Evolutionary conservation across 2,113 vertebrate genomes (phyloP).

Genomic region (crab-eating macaque (Macaca fascicularis)): DNA sequence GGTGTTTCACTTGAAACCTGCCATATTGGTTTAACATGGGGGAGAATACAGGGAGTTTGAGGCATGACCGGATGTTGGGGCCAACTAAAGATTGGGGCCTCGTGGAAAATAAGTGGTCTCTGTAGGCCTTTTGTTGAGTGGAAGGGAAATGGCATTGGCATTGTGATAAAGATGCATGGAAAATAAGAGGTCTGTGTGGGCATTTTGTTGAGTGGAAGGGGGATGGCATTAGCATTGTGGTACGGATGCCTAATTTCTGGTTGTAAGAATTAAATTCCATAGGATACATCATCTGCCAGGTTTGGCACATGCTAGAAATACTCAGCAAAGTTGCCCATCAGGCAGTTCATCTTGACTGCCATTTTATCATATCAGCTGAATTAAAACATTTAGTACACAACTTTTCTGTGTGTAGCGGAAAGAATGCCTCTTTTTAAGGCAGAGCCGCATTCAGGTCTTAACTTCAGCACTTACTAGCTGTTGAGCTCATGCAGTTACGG

Average conservation of each 20-base stretch:
- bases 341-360: not conserved
- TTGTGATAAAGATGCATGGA: no score
- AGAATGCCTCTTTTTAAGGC: not conserved
- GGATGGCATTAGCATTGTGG: not conserved
- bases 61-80: no score
- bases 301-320: not conserved
- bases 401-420: not conserved
- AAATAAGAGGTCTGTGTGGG: not conserved
- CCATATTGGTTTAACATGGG: not conserved
- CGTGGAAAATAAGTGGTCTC: no score
- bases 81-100: rapidly evolving
- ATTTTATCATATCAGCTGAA: not conserved
- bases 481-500: not conserved
- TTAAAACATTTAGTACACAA: not conserved
- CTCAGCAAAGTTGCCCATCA: not conserved
- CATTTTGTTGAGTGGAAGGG: not conserved
- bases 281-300: not conserved
- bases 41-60: not conserved
- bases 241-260: not conserved
- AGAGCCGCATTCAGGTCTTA: not conserved
- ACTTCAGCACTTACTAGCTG: not conserved
- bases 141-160: not conserved
- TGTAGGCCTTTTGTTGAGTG: not conserved
- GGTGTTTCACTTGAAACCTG: not conserved
- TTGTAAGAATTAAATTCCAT: not conserved